These are phyloP conservation scores for Premnoplex brunnescens DNA, from an alignment of 2,797 vertebrate species.

Conservation along the genomic window DNA sequence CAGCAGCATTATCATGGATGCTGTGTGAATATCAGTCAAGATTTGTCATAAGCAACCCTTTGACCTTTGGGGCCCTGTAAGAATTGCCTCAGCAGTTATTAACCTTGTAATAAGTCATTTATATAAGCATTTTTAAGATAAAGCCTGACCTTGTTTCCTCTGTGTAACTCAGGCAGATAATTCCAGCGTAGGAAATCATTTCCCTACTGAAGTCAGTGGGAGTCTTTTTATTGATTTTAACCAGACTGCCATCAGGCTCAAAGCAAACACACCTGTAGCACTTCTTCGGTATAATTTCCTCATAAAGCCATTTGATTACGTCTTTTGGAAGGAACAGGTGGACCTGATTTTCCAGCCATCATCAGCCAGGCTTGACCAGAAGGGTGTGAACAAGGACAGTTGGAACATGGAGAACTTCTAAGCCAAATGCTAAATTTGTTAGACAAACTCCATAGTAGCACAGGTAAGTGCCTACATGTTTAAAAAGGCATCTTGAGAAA, in stretches of 20 bases:
- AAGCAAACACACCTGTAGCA: background rate
- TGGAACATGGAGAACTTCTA: background rate
- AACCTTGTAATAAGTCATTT: background rate
- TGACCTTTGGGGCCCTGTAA: background rate
- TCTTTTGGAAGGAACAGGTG: background rate
- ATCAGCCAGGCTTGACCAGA: background rate
- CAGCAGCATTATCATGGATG: background rate
- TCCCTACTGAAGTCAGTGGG: background rate
- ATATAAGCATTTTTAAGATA: background rate
- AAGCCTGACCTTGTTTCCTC: background rate
- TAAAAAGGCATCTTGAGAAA: background rate
- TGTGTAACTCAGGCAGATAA: rapidly evolving
- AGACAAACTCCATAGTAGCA: background rate
- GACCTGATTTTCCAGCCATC: background rate
- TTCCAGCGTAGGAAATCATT: background rate
- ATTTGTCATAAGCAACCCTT: background rate
- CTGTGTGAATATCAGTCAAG: background rate
- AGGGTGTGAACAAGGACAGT: background rate
- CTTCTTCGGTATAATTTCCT: background rate
- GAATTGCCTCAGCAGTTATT: background rate
- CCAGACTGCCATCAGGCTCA: background rate
- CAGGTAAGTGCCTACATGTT: background rate
- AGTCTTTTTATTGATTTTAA: background rate
- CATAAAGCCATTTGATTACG: background rate
- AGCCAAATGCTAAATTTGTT: background rate